Evolutionary conservation across 1,140 invertebrate species (phyloP), one percentile per base, ranked within the genome.

Genomic region (Lepidostoma basale): DNA sequence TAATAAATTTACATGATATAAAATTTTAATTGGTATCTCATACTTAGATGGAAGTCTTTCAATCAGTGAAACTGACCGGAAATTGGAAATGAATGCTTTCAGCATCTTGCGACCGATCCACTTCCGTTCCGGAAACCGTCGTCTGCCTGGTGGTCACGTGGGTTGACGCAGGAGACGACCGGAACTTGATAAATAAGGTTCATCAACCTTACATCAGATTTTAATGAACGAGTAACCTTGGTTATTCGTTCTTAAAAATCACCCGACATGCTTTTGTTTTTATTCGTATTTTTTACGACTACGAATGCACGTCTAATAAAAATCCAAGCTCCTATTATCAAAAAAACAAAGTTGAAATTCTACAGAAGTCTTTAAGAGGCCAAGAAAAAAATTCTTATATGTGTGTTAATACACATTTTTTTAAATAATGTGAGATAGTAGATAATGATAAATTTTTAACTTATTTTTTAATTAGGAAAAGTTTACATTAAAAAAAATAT

Each of bases 201-300:
- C 45, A 49, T 49, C 14, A 49, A 49, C 45, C 45, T 23, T 49
- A 22, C 10, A 12, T 9, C 5, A 49, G 23, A 3, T 23, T 49
- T 49, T 49, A 49, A 49, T 49, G 45, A 49, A 49, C 45, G 25
- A 22, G 33, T 23, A 49, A 26, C 45, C 45, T 49, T 49, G 45
- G 23, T 36, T 5, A 23, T 49, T 22, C 20, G 45, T 49, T 49
- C 18, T 23, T 49, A 22, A 23, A 22, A 49, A 23, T 22, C 45
- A 23, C 25, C n/a, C 18, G 25, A 49, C 45, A 49, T 49, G 45
- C 20, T 8, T 10, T 1, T 12, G 18, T 49, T 49, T 49, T 49
- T 47, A n/a, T n/a, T 18, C 18, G 22, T 22, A 49, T 49, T 49
- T 49, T 49, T 49, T 49, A 49, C 8, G 45, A 49, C 23, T 20